phyloP scores from a whole-genome alignment of 2,113 vertebrate species.

The Petroica traversi region DNA sequence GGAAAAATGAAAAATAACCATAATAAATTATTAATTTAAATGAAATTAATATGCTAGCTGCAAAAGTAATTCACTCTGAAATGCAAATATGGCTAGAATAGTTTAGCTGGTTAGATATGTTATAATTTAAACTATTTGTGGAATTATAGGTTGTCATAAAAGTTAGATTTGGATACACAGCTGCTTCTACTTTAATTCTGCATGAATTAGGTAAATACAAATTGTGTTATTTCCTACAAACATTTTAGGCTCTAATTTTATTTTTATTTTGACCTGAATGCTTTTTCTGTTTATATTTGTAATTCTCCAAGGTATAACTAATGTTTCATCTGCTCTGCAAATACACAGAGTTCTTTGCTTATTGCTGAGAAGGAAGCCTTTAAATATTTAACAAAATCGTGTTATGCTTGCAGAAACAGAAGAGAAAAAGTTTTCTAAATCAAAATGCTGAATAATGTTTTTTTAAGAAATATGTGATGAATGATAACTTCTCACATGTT shows the following conservation, averaged over 20 bases:
- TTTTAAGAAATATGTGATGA: background rate
- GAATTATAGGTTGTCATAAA: background rate
- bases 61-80: slow-evolving; percentile 25
- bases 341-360: slow-evolving; percentile 16
- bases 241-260: slow-evolving; percentile 10
- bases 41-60: slow-evolving; percentile 16
- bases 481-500: background rate
- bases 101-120: background rate
- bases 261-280: slow-evolving; percentile 30
- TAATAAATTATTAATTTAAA: slow-evolving; percentile 46
- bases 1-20: slow-evolving; percentile 25
- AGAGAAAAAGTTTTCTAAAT: background rate
- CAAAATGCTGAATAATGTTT: background rate
- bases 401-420: background rate
- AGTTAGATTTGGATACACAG: background rate
- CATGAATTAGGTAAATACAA: background rate
- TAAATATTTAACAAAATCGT: slow-evolving; percentile 46
- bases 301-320: slow-evolving; percentile 19
- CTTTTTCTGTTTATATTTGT: slow-evolving; percentile 33
- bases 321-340: slow-evolving; percentile 5
- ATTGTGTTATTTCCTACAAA: background rate
- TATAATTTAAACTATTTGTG: slow-evolving; percentile 1
- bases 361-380: background rate
- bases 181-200: background rate
- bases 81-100: background rate